Base-by-base conservation (phyloP, 2,797 vertebrate genomes). In the Heteromormyrus szaboi region DNA sequence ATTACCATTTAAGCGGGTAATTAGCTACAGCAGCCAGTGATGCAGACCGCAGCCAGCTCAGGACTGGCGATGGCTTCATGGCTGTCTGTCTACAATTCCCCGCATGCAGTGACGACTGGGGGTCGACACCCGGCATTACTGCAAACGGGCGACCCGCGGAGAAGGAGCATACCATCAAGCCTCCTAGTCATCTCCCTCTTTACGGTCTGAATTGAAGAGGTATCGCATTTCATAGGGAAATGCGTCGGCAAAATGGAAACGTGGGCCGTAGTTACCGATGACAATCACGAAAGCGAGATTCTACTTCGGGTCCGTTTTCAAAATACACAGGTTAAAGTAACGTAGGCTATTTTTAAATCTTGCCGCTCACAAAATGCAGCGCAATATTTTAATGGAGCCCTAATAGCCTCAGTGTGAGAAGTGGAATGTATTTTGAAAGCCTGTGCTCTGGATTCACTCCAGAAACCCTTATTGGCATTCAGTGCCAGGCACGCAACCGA, bases 1-100 rank as follows among this genome's bases (percentile, higher is more conserved):
- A 92, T 91, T 72, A 89, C 87, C 89, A 89, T 89, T 91, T 91
- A 89, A 89, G 88, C 81, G 88, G 12, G 56, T 59, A 90, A 85
- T 53, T 88, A 65, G 83, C 86, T 90, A 88, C 68, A 90, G 86
- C 86, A 87, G 62, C 76, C 89, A 88, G 88, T 51, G 19, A 33
- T 17, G 53, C 29, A 65, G 50, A 37, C 65, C 14, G 4, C 29
- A 17, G 29, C 65, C 65, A 72, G 29, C 65, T 37, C 65, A 37
- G 29, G 29, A 72, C 65, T 33, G 51, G 7, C 17, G 12, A 51
- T 56, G 51, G 12, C 85, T 19, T 86, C 50, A 19, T 29, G 12
- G 65, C 65, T 72, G 65, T 72, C 65, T 72, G 29, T 37, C 12
- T 72, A 72, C 65, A 17, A 37, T 72, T 72, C 65, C 65, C 65